Conservation (phyloP, 2,888 invertebrate species). For the Balanococcus diminutus region DNA sequence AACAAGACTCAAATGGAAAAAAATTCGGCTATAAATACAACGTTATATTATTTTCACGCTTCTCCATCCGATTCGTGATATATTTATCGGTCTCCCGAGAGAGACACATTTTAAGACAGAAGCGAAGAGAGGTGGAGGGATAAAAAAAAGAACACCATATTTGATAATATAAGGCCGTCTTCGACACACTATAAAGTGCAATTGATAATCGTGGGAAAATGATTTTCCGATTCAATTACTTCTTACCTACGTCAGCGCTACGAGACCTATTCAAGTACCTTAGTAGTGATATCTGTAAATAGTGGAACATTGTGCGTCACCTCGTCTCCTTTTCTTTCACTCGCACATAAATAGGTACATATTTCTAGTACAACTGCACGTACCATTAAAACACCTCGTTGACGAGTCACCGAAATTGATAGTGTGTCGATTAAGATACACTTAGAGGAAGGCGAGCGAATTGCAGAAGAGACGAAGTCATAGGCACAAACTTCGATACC, state of each 20-base stretch:
- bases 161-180: constrained; percentile 15
- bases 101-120: background rate
- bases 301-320: background rate
- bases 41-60: constrained; percentile 13
- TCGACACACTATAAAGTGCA: background rate
- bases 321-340: background rate
- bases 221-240: constrained; percentile 44
- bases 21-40: constrained; percentile 6
- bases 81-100: constrained; percentile 9
- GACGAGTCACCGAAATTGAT: background rate
- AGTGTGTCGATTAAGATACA: background rate
- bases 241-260: background rate
- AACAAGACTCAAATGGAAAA: background rate
- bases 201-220: constrained; percentile 46
- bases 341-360: background rate
- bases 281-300: constrained; percentile 16
- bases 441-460: background rate
- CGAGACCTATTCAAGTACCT: background rate
- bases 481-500: background rate
- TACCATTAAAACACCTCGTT: constrained; percentile 13
- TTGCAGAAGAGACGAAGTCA: background rate
- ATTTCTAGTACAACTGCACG: constrained; percentile 45
- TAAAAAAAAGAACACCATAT: background rate
- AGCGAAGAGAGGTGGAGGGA: background rate
- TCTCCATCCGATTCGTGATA: background rate